Conservation (phyloP, 1,140 invertebrate genomes). For the Coptotermes formosanus region DNA sequence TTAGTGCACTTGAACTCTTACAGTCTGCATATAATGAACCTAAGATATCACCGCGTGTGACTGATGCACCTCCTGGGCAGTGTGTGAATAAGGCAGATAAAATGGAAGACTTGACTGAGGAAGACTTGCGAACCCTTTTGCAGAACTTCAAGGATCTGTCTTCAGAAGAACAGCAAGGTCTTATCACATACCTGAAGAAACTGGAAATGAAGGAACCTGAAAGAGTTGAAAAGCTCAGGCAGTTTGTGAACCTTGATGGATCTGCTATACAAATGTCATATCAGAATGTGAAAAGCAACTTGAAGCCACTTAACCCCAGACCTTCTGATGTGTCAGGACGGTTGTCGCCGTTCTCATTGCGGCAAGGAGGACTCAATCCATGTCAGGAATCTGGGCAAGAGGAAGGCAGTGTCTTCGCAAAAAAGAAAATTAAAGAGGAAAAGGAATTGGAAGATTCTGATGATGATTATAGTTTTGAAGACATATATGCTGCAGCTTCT, state of each 20-base stretch:
- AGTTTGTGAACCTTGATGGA: conserved; percentile 59
- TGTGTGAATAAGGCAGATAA: conserved; percentile 37
- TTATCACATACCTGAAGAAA: conserved; percentile 76
- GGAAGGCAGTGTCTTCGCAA: conserved; percentile 38
- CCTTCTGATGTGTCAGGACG: conserved; percentile 39
- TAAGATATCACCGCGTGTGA: neutral
- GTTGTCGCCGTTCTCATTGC: conserved; percentile 47
- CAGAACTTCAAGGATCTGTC: conserved; percentile 77
- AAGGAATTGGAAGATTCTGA: conserved; percentile 49
- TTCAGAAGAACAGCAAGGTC: conserved; percentile 71
- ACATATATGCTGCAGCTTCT: conserved; percentile 62
- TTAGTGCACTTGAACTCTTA: conserved; percentile 2
- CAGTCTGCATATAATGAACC: conserved; percentile 29
- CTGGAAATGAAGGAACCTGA: conserved; percentile 67
- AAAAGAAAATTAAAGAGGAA: conserved; percentile 44
- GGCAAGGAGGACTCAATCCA: conserved; percentile 49
- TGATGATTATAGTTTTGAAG: conserved; percentile 67
- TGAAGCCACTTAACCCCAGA: neutral
- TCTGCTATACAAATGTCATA: too few relatives aligned
- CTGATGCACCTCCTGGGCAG: neutral
- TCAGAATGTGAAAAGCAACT: conserved; percentile 26
- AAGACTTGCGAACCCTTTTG: conserved; percentile 69
- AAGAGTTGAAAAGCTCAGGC: conserved; percentile 67
- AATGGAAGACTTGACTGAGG: conserved; percentile 73
- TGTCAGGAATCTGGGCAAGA: conserved; percentile 47